Evolutionary conservation across 2,113 vertebrate genomes (phyloP).

Genomic region (Scalopus aquaticus): DNA sequence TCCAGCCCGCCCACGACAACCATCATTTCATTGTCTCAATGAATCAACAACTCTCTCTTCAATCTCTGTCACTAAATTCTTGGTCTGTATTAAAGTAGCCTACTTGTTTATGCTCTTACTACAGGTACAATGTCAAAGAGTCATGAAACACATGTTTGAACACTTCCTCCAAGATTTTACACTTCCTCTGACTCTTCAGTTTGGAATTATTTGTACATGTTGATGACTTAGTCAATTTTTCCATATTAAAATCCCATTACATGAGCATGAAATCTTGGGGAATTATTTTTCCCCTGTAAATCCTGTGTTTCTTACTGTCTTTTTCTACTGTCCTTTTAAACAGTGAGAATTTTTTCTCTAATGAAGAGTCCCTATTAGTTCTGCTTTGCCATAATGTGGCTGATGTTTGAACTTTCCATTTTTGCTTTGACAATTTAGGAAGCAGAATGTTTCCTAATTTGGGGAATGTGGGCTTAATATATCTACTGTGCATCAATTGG

Average conservation of each 20-base stretch:
- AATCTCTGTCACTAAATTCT: not conserved
- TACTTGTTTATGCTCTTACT: not conserved
- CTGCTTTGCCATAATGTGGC: not conserved
- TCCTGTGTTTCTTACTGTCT: not conserved
- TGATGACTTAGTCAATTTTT: not conserved
- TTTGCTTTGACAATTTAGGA: constrained; percentile 3
- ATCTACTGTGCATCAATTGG: not conserved
- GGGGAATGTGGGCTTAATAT: not conserved
- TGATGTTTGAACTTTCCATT: not conserved
- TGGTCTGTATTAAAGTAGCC: not conserved
- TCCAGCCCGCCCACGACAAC: not conserved
- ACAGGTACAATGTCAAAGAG: not conserved
- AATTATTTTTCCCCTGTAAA: not conserved
- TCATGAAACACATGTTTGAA: not conserved
- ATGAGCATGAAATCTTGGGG: not conserved
- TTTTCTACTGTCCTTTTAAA: not conserved
- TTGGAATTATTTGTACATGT: not conserved
- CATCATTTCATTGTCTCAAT: not conserved
- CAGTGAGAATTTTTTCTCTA: not conserved
- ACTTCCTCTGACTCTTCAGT: not conserved
- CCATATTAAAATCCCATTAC: not conserved
- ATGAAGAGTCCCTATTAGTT: not conserved
- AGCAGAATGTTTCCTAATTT: constrained; percentile 12
- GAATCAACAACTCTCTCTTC: not conserved
- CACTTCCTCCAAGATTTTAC: not conserved